Evolutionary conservation across 2,797 vertebrate genomes (phyloP), one percentile per base, ranked within the genome.

Genomic region (Rhynchonycteris naso): DNA sequence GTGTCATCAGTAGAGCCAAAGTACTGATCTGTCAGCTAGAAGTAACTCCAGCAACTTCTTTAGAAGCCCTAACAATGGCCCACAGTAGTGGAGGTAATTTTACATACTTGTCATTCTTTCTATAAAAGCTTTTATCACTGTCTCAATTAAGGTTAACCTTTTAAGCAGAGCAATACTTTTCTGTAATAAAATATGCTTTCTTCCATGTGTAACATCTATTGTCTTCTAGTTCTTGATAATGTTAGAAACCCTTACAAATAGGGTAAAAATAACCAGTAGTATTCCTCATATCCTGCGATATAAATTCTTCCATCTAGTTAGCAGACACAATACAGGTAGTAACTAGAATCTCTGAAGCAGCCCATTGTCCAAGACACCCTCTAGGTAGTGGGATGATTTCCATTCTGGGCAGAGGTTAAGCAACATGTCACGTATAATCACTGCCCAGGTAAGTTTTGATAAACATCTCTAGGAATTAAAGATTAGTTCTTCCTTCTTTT

Each of bases 21-120:
- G 99, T 99, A 30, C 91, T 99, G 95, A 97, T 99, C 96, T 99
- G 99, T 98, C 99, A 99, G 97, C 98, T 99, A 90, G 99, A 99
- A 98, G 98, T 99, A 98, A 98, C 94, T 89, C 98, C 99, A 2
- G 97, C 98, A 94, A 97, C 98, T 71, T 99, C 99, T 78, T 97
- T 99, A 71, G 98, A 98, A 98, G 99, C 99, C 2, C 97, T 99
- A 88, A 98, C 98, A 97, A 99, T 99, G 98, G 99, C 99, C 90
- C 98, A 1, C 86, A 97, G 98, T 95, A 98, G 93, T 93, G 98
- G 99, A 98, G 99, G 99, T 99, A 97, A 99, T 98, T 97, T 96
- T 95, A 78, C 87, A 79, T 94, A 91, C 92, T 95, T 91, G 54
- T 95, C 95, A 82, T 96, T 95, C 84, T 79, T 90, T 84, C 90